phyloP scores from a whole-genome alignment of 1,140 invertebrate species.

The Drosophila ironensis region DNA sequence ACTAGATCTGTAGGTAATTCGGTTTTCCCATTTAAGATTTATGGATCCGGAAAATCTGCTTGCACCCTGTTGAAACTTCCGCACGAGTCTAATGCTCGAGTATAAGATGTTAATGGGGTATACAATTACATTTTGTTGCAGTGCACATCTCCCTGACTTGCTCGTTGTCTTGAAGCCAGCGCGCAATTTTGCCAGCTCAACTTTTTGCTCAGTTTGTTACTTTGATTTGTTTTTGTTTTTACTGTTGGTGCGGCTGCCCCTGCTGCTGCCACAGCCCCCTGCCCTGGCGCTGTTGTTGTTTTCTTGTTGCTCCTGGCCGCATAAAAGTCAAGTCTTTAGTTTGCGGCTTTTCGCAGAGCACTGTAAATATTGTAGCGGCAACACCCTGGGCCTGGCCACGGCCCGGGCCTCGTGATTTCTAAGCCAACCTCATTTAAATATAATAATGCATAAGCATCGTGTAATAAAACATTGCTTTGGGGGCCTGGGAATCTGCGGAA shows the following conservation, averaged over 20 bases:
- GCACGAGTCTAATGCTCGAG: too few species aligned
- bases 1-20: too few species aligned
- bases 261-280: not conserved
- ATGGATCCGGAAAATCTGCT: too few species aligned
- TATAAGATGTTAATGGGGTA: not conserved
- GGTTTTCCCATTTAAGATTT: too few species aligned
- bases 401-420: constrained; percentile 51
- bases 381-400: constrained; percentile 28
- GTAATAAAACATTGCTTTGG: constrained; percentile 42
- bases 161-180: constrained; percentile 49
- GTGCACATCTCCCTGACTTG: constrained; percentile 5
- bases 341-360: constrained; percentile 60
- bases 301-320: constrained; percentile 45
- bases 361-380: constrained; percentile 57
- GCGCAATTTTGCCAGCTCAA: constrained; percentile 76
- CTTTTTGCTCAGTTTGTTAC: constrained; percentile 78
- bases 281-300: constrained; percentile 9
- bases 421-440: constrained; percentile 74
- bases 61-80: too few species aligned
- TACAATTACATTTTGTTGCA: not conserved
- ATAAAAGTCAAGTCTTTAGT: constrained; percentile 76
- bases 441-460: constrained; percentile 64
- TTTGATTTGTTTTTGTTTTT: constrained; percentile 78
- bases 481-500: constrained; percentile 26
- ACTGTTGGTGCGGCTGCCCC: constrained; percentile 18